Evolutionary conservation across 2,797 vertebrate genomes (phyloP).

Genomic region (Anguilla anguilla): DNA sequence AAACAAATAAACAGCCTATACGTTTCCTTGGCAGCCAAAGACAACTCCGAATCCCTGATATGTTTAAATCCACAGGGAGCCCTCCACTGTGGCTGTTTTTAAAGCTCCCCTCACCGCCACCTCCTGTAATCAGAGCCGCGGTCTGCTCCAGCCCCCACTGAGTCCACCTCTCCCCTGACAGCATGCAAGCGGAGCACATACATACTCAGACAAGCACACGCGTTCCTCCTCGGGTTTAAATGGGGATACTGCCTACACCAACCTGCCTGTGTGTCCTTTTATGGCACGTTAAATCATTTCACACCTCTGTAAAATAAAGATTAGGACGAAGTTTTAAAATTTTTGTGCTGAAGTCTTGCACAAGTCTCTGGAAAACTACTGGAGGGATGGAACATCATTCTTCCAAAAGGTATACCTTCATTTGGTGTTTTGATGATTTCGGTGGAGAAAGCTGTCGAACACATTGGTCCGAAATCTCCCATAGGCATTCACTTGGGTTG

Average conservation of each 20-base stretch:
- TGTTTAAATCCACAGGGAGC: neutral
- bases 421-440: too few relatives aligned
- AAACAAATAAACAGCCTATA: neutral
- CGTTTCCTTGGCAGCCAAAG: neutral
- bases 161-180: neutral
- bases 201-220: neutral
- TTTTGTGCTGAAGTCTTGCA: neutral
- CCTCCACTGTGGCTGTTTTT: neutral
- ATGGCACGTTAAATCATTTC: neutral
- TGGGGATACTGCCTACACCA: constrained; percentile 12
- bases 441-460: too few relatives aligned
- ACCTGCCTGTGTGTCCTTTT: neutral
- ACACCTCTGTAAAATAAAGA: neutral
- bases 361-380: neutral
- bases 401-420: too few relatives aligned
- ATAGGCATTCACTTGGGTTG: too few relatives aligned
- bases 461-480: too few relatives aligned
- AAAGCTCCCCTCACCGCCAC: neutral
- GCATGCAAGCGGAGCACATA: neutral
- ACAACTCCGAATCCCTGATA: neutral
- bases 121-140: constrained; percentile 15
- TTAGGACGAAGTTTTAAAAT: neutral
- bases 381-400: too few relatives aligned
- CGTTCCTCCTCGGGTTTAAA: neutral
- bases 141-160: neutral